phyloP scores from a whole-genome alignment of 2,113 vertebrate genomes.

The Castor canadensis region DNA sequence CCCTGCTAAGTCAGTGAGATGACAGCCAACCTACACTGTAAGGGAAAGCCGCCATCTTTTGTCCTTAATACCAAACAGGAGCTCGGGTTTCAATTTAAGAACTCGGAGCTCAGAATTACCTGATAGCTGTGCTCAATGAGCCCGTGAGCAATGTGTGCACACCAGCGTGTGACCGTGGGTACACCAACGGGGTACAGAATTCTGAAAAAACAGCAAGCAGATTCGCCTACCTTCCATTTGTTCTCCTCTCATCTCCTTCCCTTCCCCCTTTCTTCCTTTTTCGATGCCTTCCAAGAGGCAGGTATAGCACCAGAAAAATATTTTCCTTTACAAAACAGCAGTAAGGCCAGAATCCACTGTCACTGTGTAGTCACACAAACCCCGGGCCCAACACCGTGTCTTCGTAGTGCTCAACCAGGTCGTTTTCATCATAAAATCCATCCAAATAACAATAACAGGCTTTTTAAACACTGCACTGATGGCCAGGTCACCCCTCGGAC shows the following conservation, averaged over 20 bases:
- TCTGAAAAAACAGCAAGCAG: neutral
- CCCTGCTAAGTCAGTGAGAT: constrained; percentile 55
- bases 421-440: constrained; percentile 47
- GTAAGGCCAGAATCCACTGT: neutral
- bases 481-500: neutral
- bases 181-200: neutral
- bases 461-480: constrained; percentile 6
- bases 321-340: constrained; percentile 30
- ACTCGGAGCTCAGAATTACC: constrained; percentile 39
- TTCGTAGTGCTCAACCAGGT: constrained; percentile 14
- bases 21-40: constrained; percentile 19
- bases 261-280: neutral
- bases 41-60: constrained; percentile 40
- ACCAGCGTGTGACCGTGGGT: neutral
- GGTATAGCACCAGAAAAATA: neutral
- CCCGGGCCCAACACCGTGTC: neutral
- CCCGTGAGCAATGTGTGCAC: neutral
- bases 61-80: neutral
- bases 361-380: constrained; percentile 27
- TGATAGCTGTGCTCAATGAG: neutral
- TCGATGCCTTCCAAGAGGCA: neutral
- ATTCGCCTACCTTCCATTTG: neutral
- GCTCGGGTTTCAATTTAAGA: constrained; percentile 37
- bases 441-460: constrained; percentile 37
- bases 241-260: neutral